A percentile compares a stretch with the other conserved stretches of the same genome.
Conservation (phyloP, 1,140 invertebrate species). For the Drosophila kanapiae region DNA sequence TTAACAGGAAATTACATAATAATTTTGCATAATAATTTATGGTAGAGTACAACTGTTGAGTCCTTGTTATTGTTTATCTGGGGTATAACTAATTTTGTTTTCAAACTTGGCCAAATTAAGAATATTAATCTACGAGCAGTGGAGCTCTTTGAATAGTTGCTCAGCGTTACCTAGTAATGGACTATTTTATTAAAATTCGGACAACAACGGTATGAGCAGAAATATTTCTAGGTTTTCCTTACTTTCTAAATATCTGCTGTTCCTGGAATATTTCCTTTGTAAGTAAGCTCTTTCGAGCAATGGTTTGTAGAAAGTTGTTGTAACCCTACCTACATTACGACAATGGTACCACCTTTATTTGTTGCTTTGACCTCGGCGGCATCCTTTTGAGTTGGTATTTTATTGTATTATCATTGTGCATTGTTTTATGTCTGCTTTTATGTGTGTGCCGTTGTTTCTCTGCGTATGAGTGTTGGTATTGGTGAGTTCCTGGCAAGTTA, state of each 20-base stretch:
- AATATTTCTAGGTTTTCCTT: background rate
- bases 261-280: background rate
- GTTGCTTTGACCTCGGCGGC: slow-evolving; percentile 43
- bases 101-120: too few species aligned
- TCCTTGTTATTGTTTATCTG: too few species aligned
- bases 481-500: slow-evolving; percentile 70
- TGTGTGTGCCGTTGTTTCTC: slow-evolving; percentile 16
- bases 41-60: too few species aligned
- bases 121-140: too few species aligned
- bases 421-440: slow-evolving; percentile 60
- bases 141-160: too few species aligned
- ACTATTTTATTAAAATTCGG: background rate
- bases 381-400: slow-evolving; percentile 70
- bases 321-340: slow-evolving; percentile 58
- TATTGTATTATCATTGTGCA: slow-evolving; percentile 70
- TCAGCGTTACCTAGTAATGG: background rate
- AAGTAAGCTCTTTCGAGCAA: background rate
- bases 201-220: background rate
- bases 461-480: slow-evolving; percentile 27
- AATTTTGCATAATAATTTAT: too few species aligned
- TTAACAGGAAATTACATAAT: too few species aligned
- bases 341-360: slow-evolving; percentile 56
- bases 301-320: background rate
- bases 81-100: too few species aligned
- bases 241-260: background rate